Percentiles rank a stretch among this genome's conserved stretches.
phyloP scores from a whole-genome alignment of 2,888 invertebrate genomes.

The Hemithea aestivaria region DNA sequence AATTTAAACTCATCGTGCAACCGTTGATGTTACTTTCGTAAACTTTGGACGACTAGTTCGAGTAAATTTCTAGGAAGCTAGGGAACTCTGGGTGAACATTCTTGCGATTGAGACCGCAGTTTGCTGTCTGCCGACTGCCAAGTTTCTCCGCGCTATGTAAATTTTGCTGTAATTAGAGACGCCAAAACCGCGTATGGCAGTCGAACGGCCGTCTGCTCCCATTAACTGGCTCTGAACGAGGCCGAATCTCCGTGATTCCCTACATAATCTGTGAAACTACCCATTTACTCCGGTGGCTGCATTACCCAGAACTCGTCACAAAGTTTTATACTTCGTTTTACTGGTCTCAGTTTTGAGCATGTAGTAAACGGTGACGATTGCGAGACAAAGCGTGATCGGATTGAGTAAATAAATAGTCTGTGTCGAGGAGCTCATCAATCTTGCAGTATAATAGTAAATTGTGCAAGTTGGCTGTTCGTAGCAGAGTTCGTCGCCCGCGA shows the following conservation, averaged over 20 bases:
- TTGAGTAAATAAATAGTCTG: slow-evolving; percentile 72
- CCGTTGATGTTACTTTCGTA: slow-evolving; percentile 20
- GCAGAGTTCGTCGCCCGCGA: slow-evolving; percentile 63
- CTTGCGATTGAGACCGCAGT: slow-evolving; percentile 43
- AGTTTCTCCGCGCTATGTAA: slow-evolving; percentile 59
- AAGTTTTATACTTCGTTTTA: slow-evolving; percentile 62
- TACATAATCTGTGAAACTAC: slow-evolving; percentile 15
- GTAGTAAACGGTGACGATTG: slow-evolving; percentile 68
- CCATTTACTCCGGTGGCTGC: slow-evolving; percentile 19
- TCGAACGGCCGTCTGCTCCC: slow-evolving; percentile 46
- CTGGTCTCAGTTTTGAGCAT: slow-evolving; percentile 55
- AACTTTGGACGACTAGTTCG: slow-evolving; percentile 20
- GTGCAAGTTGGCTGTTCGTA: slow-evolving; percentile 56
- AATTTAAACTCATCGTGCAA: slow-evolving; percentile 30
- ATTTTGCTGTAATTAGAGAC: slow-evolving; percentile 59
- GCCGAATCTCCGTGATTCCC: slow-evolving; percentile 32
- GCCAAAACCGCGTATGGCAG: slow-evolving; percentile 47
- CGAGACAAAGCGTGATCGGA: slow-evolving; percentile 71
- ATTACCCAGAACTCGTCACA: slow-evolving; percentile 31
- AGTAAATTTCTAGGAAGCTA: slow-evolving; percentile 22
- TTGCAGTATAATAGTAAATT: slow-evolving; percentile 65
- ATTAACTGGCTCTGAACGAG: slow-evolving; percentile 45
- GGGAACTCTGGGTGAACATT: slow-evolving; percentile 30
- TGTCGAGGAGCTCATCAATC: slow-evolving; percentile 70
- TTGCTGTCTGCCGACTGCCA: slow-evolving; percentile 53